Percentiles rank a stretch among this genome's conserved stretches.
phyloP scores from a whole-genome alignment of 2,797 vertebrate genomes.

The Pygocentrus nattereri region DNA sequence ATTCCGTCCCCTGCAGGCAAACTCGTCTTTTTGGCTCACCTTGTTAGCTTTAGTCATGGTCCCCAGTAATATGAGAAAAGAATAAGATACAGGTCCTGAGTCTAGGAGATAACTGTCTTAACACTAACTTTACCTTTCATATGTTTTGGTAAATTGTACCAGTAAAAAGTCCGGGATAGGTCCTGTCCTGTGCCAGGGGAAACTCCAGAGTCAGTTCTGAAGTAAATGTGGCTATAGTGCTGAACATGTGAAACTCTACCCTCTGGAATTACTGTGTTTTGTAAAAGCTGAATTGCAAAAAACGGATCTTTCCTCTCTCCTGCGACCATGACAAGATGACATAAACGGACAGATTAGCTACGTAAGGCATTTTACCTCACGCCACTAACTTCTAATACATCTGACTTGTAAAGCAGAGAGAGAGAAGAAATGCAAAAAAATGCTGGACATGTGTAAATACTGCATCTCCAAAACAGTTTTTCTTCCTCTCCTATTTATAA shows the following conservation, averaged over 20 bases:
- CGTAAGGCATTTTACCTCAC: background rate
- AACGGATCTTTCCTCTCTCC: background rate
- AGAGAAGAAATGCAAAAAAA: background rate
- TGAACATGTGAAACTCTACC: constrained; percentile 5
- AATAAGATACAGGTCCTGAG: background rate
- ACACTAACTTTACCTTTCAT: background rate
- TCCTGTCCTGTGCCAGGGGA: background rate
- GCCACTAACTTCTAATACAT: background rate
- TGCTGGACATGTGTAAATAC: constrained; percentile 18
- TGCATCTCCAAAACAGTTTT: constrained; percentile 64
- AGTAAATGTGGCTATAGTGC: background rate
- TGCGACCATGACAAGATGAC: background rate
- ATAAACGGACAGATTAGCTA: background rate
- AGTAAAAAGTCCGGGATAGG: no score
- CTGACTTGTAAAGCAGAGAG: background rate
- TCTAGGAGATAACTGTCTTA: background rate
- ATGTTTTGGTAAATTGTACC: background rate
- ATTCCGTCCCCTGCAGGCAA: constrained; percentile 6
- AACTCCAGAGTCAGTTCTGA: background rate
- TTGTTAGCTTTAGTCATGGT: background rate
- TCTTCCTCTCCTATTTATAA: constrained; percentile 72
- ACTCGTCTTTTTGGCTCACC: background rate
- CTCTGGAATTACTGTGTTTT: background rate
- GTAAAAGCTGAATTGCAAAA: background rate
- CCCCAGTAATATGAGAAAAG: background rate